Evolutionary conservation across 1,140 invertebrate genomes (phyloP).

Genomic region (Caenorhabditis latens): DNA sequence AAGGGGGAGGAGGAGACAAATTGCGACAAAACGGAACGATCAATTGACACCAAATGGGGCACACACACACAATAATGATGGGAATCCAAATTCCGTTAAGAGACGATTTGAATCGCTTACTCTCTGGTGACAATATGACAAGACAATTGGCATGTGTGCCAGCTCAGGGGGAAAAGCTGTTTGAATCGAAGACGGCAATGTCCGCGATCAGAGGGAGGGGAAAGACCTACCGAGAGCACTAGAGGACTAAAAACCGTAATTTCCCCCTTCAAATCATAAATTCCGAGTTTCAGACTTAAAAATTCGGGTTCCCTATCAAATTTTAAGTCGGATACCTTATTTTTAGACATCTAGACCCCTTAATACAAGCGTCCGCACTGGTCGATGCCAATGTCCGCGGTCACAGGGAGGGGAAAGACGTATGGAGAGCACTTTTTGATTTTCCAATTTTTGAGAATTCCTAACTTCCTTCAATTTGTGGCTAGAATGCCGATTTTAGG

Average conservation of each 20-base stretch:
- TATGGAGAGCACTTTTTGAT: background rate
- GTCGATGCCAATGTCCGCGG: too few species aligned
- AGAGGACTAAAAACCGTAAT: too few species aligned
- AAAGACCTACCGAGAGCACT: background rate
- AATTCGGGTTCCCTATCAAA: too few species aligned
- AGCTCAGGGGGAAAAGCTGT: too few species aligned
- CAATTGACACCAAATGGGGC: conserved; percentile 53
- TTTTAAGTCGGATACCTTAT: too few species aligned
- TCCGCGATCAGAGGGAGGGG: too few species aligned
- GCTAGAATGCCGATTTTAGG: background rate
- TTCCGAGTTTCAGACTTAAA: too few species aligned
- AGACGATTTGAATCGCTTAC: conserved; percentile 30
- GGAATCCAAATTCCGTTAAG: background rate
- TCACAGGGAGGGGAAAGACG: too few species aligned
- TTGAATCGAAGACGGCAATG: too few species aligned
- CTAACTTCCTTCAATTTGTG: background rate
- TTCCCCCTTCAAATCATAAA: too few species aligned
- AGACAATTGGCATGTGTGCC: background rate
- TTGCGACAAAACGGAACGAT: conserved; percentile 52
- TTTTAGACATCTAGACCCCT: too few species aligned
- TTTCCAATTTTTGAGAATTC: background rate
- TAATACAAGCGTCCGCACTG: too few species aligned
- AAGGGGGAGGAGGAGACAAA: background rate
- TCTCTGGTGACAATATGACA: conserved; percentile 8
- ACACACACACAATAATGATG: conserved; percentile 16